Evolutionary conservation across 2,113 vertebrate genomes (phyloP).

Genomic region (Sylvietta virens): DNA sequence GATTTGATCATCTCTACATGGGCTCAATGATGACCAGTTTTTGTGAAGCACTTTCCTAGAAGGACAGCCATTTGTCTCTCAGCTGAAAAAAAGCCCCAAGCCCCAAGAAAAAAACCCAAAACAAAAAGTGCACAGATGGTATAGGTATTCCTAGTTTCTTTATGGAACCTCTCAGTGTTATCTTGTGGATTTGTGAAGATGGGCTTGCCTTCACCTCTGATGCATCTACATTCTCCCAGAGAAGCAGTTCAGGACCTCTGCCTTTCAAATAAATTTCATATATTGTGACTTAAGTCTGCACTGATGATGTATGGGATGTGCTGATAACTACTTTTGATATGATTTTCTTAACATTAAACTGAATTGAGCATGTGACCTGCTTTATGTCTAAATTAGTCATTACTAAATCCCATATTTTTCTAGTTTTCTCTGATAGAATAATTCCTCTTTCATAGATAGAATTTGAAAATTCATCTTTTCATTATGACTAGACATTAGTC

Average conservation of each 20-base stretch:
- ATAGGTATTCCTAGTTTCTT: not conserved
- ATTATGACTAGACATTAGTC: not conserved
- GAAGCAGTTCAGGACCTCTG: not conserved
- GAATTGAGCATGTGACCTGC: not conserved
- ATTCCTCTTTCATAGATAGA: not conserved
- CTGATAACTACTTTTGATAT: not conserved
- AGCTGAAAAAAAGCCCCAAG: rapidly evolving
- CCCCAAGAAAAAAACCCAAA: not conserved
- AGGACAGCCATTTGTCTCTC: not conserved
- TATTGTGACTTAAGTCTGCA: not conserved
- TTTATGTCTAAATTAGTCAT: not conserved
- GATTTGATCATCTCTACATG: not conserved
- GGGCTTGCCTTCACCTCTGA: not conserved
- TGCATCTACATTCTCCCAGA: not conserved
- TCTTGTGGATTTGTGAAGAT: not conserved
- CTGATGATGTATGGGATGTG: not conserved
- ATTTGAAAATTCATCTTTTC: not conserved
- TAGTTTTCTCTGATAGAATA: not conserved
- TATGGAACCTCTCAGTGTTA: not conserved
- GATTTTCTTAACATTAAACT: not conserved
- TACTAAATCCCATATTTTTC: not conserved
- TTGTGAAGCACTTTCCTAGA: not conserved
- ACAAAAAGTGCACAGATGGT: not conserved
- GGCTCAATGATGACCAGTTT: not conserved
- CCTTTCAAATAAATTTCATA: not conserved